A percentile compares a stretch with the other conserved stretches of the same genome.
These are phyloP conservation scores for Neoarius graeffei DNA, from an alignment of 2,113 vertebrate species.

Conservation along the genomic window DNA sequence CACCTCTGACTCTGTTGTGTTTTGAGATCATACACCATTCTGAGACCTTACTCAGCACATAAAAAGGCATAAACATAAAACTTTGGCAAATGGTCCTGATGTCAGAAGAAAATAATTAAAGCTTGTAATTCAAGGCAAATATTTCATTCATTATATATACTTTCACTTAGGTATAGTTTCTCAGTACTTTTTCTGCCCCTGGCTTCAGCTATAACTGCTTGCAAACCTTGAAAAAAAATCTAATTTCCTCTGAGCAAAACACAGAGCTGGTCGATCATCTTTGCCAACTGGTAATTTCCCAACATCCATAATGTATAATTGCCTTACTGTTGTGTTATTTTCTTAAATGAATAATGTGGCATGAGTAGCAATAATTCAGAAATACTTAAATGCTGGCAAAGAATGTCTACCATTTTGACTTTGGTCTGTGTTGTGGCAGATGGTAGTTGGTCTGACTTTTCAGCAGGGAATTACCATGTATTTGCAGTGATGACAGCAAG, in stretches of 20 bases:
- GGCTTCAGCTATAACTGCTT: neutral
- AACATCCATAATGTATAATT: neutral
- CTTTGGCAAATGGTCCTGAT: neutral
- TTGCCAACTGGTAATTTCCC: neutral
- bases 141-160: neutral
- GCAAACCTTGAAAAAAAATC: neutral
- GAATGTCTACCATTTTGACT: neutral
- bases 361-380: neutral
- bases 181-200: neutral
- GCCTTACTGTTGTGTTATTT: neutral
- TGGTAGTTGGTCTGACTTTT: slow-evolving; percentile 1
- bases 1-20: neutral
- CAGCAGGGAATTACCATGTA: neutral
- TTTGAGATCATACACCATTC: neutral
- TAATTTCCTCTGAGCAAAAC: neutral
- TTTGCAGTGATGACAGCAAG: neutral
- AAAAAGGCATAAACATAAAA: neutral
- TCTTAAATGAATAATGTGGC: neutral
- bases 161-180: neutral
- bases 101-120: neutral
- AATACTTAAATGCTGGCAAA: neutral
- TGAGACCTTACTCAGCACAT: neutral
- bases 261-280: neutral
- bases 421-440: slow-evolving; percentile 9
- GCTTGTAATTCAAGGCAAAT: neutral